Percentiles rank a stretch among this genome's conserved stretches.
phyloP scores from a whole-genome alignment of 2,888 invertebrate genomes.

The Carabus problematicus region DNA sequence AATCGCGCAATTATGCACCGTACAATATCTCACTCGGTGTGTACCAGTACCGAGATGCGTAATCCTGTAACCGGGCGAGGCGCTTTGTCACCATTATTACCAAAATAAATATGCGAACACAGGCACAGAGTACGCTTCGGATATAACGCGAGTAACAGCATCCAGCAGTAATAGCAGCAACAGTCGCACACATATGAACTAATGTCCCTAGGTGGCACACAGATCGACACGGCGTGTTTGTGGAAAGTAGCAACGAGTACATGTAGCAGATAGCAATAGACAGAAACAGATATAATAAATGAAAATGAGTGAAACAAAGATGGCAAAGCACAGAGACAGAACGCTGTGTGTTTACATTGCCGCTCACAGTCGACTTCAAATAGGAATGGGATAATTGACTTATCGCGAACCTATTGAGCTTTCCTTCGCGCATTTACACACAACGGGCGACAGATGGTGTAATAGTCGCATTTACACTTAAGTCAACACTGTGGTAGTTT shows the following conservation, averaged over 20 bases:
- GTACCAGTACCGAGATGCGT: conserved; percentile 16
- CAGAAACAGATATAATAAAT: too few species aligned
- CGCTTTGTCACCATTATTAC: conserved; percentile 41
- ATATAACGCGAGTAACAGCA: too few species aligned
- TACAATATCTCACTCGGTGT: conserved; percentile 36
- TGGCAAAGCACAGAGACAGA: conserved; percentile 11
- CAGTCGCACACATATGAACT: too few species aligned
- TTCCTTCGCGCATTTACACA: background rate
- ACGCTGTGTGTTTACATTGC: conserved; percentile 29
- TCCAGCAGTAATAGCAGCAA: too few species aligned
- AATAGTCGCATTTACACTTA: conserved; percentile 38
- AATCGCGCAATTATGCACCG: conserved; percentile 40
- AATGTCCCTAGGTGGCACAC: too few species aligned
- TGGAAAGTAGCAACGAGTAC: too few species aligned
- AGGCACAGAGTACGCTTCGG: background rate
- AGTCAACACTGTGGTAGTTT: conserved; percentile 37
- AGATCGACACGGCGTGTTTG: too few species aligned
- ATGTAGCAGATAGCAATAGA: too few species aligned
- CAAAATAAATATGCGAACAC: conserved; percentile 37
- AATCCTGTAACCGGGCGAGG: conserved; percentile 22
- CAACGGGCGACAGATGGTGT: conserved; percentile 33
- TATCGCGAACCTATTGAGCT: conserved; percentile 37
- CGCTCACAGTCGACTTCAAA: conserved; percentile 31
- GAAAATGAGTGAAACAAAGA: conserved; percentile 9
- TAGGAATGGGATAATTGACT: conserved; percentile 39